A percentile compares a stretch with the other conserved stretches of the same genome.
Evolutionary conservation across 2,113 vertebrate genomes (phyloP).

Genomic region (Cynoglossus semilaevis): DNA sequence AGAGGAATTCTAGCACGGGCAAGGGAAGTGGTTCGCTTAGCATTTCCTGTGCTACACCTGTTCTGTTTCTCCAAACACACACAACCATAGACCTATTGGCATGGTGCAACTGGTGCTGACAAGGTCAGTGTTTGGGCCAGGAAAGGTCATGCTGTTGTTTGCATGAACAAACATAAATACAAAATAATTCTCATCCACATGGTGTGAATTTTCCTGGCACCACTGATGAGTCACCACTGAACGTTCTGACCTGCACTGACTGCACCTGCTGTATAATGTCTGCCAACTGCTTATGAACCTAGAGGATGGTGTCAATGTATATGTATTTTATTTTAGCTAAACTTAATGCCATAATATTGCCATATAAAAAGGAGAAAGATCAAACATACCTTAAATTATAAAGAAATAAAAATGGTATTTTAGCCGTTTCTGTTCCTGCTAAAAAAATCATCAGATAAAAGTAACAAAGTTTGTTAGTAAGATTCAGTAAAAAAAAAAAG

Average conservation of each 20-base stretch:
- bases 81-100: background rate
- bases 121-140: background rate
- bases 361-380: no score
- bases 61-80: conserved; percentile 27
- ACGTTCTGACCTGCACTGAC: conserved; percentile 32
- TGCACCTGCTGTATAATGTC: conserved; percentile 9
- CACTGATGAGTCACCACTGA: conserved; percentile 29
- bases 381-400: no score
- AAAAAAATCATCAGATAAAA: no score
- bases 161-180: conserved; percentile 7
- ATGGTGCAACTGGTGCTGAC: background rate
- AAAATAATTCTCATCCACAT: background rate
- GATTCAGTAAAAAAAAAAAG: no score
- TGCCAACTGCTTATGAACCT: no score
- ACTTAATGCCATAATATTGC: background rate
- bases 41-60: conserved; percentile 44
- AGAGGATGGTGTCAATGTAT: background rate
- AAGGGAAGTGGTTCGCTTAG: conserved; percentile 8
- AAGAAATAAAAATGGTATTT: no score
- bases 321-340: no score
- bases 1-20: conserved; percentile 6
- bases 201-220: conserved; percentile 16
- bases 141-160: background rate
- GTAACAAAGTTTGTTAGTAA: no score
- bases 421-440: no score